Evolutionary conservation across 2,888 invertebrate genomes (phyloP).

Genomic region (Pollenia griseotomentosa): DNA sequence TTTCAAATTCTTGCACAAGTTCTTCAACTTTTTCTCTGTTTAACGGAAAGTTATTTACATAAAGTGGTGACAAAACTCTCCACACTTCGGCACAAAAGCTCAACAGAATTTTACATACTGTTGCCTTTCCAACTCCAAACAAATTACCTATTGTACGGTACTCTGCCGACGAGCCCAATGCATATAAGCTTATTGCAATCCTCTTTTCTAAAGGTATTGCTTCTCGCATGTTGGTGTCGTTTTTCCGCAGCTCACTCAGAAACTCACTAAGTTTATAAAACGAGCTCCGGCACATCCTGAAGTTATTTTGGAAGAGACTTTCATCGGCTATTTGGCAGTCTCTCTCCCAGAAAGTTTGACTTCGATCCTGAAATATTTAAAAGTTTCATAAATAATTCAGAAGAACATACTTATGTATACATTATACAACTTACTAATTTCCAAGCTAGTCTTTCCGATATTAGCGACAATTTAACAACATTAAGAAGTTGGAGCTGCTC

Average conservation of each 20-base stretch:
- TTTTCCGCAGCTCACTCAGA: too few relatives aligned
- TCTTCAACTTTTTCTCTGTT: slow-evolving; percentile 2
- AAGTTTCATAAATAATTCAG: neutral
- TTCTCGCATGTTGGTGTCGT: slow-evolving; percentile 1
- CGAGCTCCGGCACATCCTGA: slow-evolving; percentile 3
- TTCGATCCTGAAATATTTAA: neutral
- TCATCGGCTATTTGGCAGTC: slow-evolving; percentile 1
- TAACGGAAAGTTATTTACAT: slow-evolving; percentile 11
- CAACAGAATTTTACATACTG: too few relatives aligned
- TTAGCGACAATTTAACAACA: slow-evolving; percentile 1
- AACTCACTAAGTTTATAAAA: neutral
- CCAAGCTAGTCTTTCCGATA: neutral
- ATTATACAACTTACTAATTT: neutral
- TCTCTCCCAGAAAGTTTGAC: slow-evolving; percentile 3
- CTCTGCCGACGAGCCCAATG: neutral
- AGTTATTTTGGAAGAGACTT: slow-evolving; percentile 9
- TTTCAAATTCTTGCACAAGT: neutral
- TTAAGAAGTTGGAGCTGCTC: neutral
- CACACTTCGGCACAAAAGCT: slow-evolving; percentile 11
- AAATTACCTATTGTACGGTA: slow-evolving; percentile 3
- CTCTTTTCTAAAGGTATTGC: slow-evolving; percentile 13
- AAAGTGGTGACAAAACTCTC: slow-evolving; percentile 20
- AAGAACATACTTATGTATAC: neutral
- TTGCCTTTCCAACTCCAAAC: neutral
- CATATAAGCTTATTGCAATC: neutral